Base-by-base conservation (phyloP, 2,113 vertebrate species). In the Ptychochromis oligacanthus region DNA sequence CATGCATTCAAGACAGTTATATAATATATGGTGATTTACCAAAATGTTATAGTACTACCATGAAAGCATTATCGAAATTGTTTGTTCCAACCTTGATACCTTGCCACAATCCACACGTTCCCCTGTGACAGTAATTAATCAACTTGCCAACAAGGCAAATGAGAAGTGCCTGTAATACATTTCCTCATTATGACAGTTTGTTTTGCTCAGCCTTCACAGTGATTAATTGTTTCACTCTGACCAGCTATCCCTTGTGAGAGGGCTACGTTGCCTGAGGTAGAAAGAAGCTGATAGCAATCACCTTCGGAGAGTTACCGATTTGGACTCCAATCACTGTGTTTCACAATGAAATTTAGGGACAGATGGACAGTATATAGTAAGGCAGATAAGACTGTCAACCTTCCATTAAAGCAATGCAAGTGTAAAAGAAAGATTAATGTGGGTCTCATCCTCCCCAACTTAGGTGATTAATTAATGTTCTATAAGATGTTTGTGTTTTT, bases 141-240 rank as follows among this genome's bases (percentile, higher is more conserved):
- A 96, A 92, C 70, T 77, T 92, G 95, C 90, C 93, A 92, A 75
- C 59, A 24, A 85, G 59, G 75, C 75, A 88, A 93, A 92, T 85
- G 83, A 91, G 87, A 86, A 61, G 34, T 79, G 76, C 36, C 78
- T 88, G 82, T 54, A 89, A 88, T 93, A 83, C 64, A 80, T 92
- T 93, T 94, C 89, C 87, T 96, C 93, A 96, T 95, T 94, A 93
- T 81, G 83, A 54, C 87, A 84, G 92, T 93, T 92, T 93, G 89
- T 94, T 93, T 93, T 72, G 88, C 88, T 82, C 87, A 77, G 90
- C 92, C 89, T 91, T 94, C 93, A 93, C 26, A 55, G 90, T 95
- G 96, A 96, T 96, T 95, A 93, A 96, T 96, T 92, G 93, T 92
- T 93, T 85, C 52, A 81, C 86, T 92, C 87, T 34, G 87, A 75